These are phyloP conservation scores for Margarornis squamiger DNA, from an alignment of 2,797 vertebrate species.

Conservation along the genomic window DNA sequence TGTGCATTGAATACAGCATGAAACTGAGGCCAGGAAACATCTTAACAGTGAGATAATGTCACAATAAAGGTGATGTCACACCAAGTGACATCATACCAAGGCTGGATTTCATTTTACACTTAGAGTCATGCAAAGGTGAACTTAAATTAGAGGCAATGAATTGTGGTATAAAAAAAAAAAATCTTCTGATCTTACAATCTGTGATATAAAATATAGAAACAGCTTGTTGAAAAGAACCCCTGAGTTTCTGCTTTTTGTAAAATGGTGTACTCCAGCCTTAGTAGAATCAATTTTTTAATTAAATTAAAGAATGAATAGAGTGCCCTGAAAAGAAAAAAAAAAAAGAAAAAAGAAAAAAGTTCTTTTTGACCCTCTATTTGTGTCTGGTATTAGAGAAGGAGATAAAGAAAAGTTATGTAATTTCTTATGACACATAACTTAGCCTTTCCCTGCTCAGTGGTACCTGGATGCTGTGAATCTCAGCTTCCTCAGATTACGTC, in stretches of 20 bases:
- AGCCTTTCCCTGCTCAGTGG: not conserved
- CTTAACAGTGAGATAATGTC: not conserved
- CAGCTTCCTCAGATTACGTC: constrained; percentile 23
- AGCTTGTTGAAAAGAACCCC: not conserved
- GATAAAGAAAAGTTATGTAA: not conserved
- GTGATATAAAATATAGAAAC: not conserved
- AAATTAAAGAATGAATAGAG: not conserved
- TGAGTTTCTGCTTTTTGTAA: not conserved
- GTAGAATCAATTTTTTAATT: not conserved
- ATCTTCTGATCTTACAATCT: not conserved
- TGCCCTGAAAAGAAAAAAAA: not conserved
- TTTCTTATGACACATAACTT: not conserved
- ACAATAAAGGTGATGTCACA: not conserved
- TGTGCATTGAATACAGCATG: not conserved
- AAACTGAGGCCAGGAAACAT: not conserved
- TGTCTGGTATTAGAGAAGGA: not conserved
- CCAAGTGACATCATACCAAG: not conserved
- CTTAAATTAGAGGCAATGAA: not conserved
- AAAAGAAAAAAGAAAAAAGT: not conserved
- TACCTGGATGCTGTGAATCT: constrained; percentile 32
- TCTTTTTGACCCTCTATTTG: not conserved
- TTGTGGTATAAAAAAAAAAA: not conserved
- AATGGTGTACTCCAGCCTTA: not conserved
- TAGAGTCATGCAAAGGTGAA: not conserved
- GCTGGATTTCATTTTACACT: not conserved